phyloP scores from a whole-genome alignment of 2,797 vertebrate species.

The Taeniopygia guttata region DNA sequence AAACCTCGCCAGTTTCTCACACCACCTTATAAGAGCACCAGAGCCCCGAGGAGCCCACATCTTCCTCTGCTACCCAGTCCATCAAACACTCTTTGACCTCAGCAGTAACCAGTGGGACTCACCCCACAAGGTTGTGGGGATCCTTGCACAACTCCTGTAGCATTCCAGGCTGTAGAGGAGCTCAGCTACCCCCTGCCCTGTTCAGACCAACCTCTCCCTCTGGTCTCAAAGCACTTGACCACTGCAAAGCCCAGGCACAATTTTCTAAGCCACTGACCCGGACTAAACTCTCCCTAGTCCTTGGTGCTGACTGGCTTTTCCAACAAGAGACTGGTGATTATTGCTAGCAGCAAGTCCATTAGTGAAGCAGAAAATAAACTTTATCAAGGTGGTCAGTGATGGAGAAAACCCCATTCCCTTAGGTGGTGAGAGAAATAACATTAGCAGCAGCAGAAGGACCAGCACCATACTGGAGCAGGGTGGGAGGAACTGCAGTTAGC shows the following conservation, averaged over 20 bases:
- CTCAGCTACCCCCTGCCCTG: background rate
- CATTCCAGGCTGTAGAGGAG: background rate
- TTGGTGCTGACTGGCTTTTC: background rate
- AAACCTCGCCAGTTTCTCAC: background rate
- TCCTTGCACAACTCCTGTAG: background rate
- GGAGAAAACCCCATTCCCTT: background rate
- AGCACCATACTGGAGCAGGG: background rate
- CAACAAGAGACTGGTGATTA: background rate
- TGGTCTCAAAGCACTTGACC: background rate
- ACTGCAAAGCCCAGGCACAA: background rate
- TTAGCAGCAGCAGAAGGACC: background rate
- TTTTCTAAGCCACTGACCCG: conserved; percentile 48
- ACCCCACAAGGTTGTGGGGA: background rate
- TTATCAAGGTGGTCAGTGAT: background rate
- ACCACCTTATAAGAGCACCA: background rate
- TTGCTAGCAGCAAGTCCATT: background rate
- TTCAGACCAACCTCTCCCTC: background rate
- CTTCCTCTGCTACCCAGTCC: background rate
- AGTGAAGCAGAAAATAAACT: conserved; percentile 28
- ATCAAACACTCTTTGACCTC: background rate
- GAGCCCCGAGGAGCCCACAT: background rate
- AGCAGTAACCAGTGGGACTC: background rate
- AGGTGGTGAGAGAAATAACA: background rate
- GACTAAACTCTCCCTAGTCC: background rate
- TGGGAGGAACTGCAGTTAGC: background rate